phyloP scores from a whole-genome alignment of 2,113 vertebrate species.

The Corythaeola cristata region DNA sequence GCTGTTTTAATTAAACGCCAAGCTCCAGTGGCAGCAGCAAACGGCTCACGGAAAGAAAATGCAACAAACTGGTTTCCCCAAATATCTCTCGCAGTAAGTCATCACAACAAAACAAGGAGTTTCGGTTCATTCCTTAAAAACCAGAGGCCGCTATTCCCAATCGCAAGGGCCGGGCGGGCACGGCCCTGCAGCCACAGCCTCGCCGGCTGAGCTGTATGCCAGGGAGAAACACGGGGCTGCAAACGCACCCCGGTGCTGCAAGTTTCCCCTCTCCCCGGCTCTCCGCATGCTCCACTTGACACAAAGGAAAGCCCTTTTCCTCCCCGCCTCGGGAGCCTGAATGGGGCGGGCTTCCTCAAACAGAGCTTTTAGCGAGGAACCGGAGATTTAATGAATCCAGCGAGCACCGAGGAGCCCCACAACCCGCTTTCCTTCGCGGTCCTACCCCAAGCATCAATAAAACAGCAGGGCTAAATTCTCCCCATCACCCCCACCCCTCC shows the following conservation, averaged over 20 bases:
- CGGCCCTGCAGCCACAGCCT: not conserved
- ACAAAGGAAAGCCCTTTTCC: constrained; percentile 62
- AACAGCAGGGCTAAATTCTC: constrained; percentile 24
- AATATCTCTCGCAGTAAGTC: constrained; percentile 60
- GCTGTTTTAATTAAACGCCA: constrained; percentile 78
- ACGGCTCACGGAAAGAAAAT: constrained; percentile 55
- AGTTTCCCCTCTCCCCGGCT: not conserved
- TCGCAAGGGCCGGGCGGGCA: not conserved
- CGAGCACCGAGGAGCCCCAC: not conserved
- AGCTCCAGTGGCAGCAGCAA: constrained; percentile 56
- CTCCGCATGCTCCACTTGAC: not conserved
- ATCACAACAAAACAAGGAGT: constrained; percentile 63
- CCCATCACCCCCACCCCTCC: not conserved
- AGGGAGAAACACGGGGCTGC: not conserved
- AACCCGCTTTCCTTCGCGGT: not conserved
- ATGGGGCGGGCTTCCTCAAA: not conserved
- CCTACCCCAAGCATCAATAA: constrained; percentile 30
- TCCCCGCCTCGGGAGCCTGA: not conserved
- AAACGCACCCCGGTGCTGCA: rapidly evolving
- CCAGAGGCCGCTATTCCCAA: constrained; percentile 49
- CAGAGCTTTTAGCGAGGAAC: not conserved
- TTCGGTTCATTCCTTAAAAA: constrained; percentile 47
- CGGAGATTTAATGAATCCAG: constrained; percentile 7
- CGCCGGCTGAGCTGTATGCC: not conserved
- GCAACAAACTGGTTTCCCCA: constrained; percentile 66